Evolutionary conservation across 2,888 invertebrate species (phyloP), one percentile per base, ranked within the genome.

Genomic region (Candidula unifasciata): DNA sequence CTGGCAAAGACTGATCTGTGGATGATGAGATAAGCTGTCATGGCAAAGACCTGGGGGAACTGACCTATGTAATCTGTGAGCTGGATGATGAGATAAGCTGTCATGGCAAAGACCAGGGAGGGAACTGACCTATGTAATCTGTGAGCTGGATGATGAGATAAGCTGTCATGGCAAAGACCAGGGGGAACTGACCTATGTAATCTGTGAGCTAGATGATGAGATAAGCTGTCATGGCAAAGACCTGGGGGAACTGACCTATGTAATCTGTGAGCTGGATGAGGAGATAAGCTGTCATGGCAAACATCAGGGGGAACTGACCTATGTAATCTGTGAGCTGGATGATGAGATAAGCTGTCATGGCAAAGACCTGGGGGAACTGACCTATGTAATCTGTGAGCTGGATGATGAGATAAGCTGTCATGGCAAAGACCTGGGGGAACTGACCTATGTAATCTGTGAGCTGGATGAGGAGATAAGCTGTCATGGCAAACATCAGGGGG

Each of bases 51-150:
- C n/a, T n/a, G n/a, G n/a, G n/a, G 64, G 18, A 16, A 79, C 86
- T 57, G 84, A 93, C 93, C 93, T 91, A 87, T 93, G 92, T 84
- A 91, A 89, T 87, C 90, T 88, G 83, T 88, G 87, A 80, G 90
- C 89, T 79, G 89, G 89, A 86, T 90, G 90, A 21, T 85, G 27
- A 57, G 87, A n/a, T n/a, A n/a, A n/a, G n/a, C n/a, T n/a, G n/a
- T n/a, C n/a, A n/a, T n/a, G n/a, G n/a, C n/a, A n/a, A n/a, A n/a
- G n/a, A n/a, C n/a, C n/a, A n/a, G n/a, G n/a, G n/a, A n/a, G n/a
- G 64, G 18, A 16, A 79, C 86, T 57, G 84, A 93, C 93, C 93
- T 91, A 87, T 93, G 92, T 84, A 91, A 89, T 87, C 90, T 88
- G 83, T 88, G 87, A 80, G 90, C 89, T 79, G 89, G 89, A 86